These are phyloP conservation scores for Psammodynastes pulverulentus DNA, from an alignment of 2,113 vertebrate species.

Conservation along the genomic window DNA sequence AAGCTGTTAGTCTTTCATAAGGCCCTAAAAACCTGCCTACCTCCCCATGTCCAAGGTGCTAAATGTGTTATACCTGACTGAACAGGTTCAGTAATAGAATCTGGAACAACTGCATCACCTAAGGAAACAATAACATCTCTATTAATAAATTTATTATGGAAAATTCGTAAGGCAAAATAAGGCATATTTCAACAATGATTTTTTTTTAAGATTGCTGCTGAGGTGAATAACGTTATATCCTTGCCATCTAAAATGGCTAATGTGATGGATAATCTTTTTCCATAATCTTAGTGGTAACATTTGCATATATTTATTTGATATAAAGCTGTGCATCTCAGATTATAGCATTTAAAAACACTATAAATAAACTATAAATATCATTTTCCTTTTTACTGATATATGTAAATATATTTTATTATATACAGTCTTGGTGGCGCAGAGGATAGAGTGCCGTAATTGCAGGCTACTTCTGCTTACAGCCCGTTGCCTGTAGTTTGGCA, in stretches of 20 bases:
- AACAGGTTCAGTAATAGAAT: constrained; percentile 28
- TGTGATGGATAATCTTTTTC: neutral
- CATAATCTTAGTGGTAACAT: neutral
- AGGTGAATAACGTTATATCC: neutral
- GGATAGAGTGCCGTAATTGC: no score
- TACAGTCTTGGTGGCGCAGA: no score
- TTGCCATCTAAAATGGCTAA: neutral
- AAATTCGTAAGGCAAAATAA: neutral
- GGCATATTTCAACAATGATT: neutral
- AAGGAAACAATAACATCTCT: constrained; percentile 15
- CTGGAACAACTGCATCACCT: constrained; percentile 37
- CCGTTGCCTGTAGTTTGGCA: no score
- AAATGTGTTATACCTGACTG: constrained; percentile 32
- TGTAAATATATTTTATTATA: neutral
- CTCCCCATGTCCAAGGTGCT: neutral
- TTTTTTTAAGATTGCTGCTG: neutral
- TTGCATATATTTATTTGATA: neutral
- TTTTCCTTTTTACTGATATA: neutral
- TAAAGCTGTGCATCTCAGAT: neutral
- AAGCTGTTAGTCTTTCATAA: neutral
- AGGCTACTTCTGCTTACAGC: no score
- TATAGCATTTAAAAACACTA: neutral
- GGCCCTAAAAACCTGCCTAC: neutral
- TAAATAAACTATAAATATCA: neutral
- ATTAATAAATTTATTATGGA: constrained; percentile 18